Conservation (phyloP, 2,888 invertebrate genomes). For the Platycnemis pennipes region DNA sequence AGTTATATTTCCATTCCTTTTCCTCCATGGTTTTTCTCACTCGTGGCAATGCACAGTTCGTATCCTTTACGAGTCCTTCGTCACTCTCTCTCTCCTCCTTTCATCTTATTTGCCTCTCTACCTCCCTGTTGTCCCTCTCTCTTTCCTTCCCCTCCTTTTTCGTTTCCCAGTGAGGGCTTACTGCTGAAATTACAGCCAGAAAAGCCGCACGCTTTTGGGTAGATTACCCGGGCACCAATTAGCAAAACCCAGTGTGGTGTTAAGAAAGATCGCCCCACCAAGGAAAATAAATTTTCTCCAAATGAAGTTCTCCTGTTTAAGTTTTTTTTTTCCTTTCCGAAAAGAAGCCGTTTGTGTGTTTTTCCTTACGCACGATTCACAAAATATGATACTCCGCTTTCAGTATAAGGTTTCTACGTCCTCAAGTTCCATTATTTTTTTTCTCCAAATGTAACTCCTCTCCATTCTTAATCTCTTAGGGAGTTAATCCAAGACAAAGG, state of each 20-base stretch:
- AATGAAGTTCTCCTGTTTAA: neutral
- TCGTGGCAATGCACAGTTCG: neutral
- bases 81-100: neutral
- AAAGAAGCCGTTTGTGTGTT: slow-evolving; percentile 4
- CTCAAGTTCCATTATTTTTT: neutral
- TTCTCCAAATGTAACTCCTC: neutral
- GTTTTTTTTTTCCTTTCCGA: neutral
- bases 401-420: neutral
- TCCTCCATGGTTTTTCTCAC: neutral
- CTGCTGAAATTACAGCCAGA: neutral
- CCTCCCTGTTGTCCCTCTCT: neutral
- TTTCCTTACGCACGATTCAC: neutral
- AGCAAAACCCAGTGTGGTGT: slow-evolving; percentile 37
- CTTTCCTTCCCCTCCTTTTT: neutral
- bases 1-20: no score
- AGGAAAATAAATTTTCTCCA: slow-evolving; percentile 41
- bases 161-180: neutral
- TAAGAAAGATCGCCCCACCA: neutral
- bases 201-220: neutral
- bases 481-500: slow-evolving; percentile 36
- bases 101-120: neutral
- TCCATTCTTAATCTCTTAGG: slow-evolving; percentile 21
- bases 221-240: slow-evolving; percentile 51
- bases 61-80: neutral
- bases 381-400: neutral